Evolutionary conservation across 2,113 vertebrate genomes (phyloP).

Genomic region (Siniperca knerii): DNA sequence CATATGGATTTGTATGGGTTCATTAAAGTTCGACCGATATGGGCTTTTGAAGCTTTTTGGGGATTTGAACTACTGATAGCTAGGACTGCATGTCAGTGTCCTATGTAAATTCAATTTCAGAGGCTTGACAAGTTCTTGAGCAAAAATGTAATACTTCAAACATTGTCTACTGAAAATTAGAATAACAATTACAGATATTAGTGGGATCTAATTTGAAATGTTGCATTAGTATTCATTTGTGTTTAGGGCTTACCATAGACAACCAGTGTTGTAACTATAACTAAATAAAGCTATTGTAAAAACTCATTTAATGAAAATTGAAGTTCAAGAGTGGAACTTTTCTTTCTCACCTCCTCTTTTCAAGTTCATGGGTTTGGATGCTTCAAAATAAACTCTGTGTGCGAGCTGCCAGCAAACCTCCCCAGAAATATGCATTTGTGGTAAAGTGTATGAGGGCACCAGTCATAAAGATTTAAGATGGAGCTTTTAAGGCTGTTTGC

Average conservation of each 20-base stretch:
- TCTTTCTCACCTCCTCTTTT: slow-evolving; percentile 12
- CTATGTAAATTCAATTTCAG: not conserved
- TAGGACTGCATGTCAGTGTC: not conserved
- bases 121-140: not conserved
- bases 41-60: not conserved
- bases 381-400: slow-evolving; percentile 41
- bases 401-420: slow-evolving; percentile 22
- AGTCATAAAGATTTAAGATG: slow-evolving; percentile 63
- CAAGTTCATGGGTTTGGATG: slow-evolving; percentile 15
- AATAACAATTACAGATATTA: not conserved
- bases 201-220: not conserved
- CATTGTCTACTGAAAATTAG: not conserved
- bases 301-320: slow-evolving; percentile 17
- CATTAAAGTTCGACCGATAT: not conserved
- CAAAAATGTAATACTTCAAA: not conserved
- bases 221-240: not conserved
- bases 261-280: not conserved
- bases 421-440: slow-evolving; percentile 48
- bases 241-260: not conserved
- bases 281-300: not conserved
- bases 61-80: not conserved
- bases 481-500: slow-evolving; percentile 62
- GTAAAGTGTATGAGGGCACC: slow-evolving; percentile 52
- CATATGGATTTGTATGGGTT: slow-evolving; percentile 43
- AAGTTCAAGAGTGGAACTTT: not conserved